A percentile compares a stretch with the other conserved stretches of the same genome.
Conservation (phyloP, 2,888 invertebrate genomes). For the Harpalus rufipes region DNA sequence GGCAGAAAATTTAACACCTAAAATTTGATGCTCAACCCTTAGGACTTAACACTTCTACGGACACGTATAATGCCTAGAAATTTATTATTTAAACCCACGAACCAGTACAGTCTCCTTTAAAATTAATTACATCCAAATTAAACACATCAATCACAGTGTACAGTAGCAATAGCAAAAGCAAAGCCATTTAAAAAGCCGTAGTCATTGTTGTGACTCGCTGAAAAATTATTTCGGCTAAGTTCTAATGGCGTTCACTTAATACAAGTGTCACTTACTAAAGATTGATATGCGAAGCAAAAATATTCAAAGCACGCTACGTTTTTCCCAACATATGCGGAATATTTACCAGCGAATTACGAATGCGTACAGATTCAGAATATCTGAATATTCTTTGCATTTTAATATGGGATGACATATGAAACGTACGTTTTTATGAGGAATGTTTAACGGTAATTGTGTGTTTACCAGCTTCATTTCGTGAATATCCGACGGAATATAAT, state of each 20-base stretch:
- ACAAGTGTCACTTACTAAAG: slow-evolving; percentile 45
- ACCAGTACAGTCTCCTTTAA: slow-evolving; percentile 12
- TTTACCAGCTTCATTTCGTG: background rate
- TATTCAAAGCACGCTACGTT: slow-evolving; percentile 19
- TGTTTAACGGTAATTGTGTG: background rate
- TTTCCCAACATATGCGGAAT: slow-evolving; percentile 14
- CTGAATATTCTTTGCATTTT: slow-evolving; percentile 33
- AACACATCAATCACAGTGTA: slow-evolving; percentile 8
- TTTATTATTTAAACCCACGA: slow-evolving; percentile 36
- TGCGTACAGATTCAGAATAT: background rate
- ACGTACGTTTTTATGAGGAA: background rate
- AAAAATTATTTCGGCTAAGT: slow-evolving; percentile 40
- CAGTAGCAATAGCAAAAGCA: slow-evolving; percentile 9
- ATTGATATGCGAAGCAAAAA: slow-evolving; percentile 16
- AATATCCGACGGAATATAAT: background rate
- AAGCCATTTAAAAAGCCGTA: slow-evolving; percentile 20
- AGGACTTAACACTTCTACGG: background rate
- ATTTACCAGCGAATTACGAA: slow-evolving; percentile 20
- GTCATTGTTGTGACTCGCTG: slow-evolving; percentile 36
- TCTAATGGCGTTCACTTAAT: slow-evolving; percentile 35
- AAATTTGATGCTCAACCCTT: background rate
- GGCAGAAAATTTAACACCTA: background rate
- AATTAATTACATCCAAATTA: slow-evolving; percentile 37
- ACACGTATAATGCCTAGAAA: slow-evolving; percentile 8
- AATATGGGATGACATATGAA: background rate